A percentile compares a stretch with the other conserved stretches of the same genome.
phyloP scores from a whole-genome alignment of 2,113 vertebrate genomes.

The Pandion haliaetus region DNA sequence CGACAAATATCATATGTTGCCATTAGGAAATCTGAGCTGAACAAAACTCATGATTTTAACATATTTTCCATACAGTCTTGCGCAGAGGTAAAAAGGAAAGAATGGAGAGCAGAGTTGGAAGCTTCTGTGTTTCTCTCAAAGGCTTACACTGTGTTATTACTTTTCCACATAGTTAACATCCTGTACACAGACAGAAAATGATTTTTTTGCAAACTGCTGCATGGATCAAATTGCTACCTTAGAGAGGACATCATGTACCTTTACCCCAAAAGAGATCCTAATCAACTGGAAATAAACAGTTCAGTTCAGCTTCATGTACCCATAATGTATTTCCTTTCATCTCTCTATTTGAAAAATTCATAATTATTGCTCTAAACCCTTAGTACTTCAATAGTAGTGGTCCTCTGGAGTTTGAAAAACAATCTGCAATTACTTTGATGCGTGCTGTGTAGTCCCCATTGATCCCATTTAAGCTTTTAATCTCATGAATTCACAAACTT shows the following conservation, averaged over 20 bases:
- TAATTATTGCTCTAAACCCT: slow-evolving; percentile 30
- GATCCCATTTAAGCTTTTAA: slow-evolving; percentile 65
- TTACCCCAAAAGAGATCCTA: not conserved
- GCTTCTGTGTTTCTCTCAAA: not conserved
- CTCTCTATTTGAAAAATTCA: slow-evolving; percentile 31
- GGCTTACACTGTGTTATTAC: not conserved
- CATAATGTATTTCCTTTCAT: slow-evolving; percentile 41
- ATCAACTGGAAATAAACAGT: not conserved
- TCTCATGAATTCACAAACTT: slow-evolving; percentile 45
- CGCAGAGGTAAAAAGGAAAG: not conserved
- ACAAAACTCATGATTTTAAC: not conserved
- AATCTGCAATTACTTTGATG: slow-evolving; percentile 59
- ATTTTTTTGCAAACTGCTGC: not conserved
- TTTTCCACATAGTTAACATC: slow-evolving; percentile 36
- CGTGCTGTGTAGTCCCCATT: slow-evolving; percentile 45
- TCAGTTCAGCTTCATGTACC: not conserved
- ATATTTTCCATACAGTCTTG: not conserved
- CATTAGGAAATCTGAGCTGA: not conserved
- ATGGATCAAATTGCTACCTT: not conserved
- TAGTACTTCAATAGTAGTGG: not conserved
- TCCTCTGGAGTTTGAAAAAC: slow-evolving; percentile 41
- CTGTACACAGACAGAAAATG: not conserved
- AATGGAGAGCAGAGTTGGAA: not conserved
- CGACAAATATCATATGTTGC: not conserved
- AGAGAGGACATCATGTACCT: not conserved